Evolutionary conservation across 2,797 vertebrate genomes (phyloP), one percentile per base, ranked within the genome.

Genomic region (Acanthopagrus latus): DNA sequence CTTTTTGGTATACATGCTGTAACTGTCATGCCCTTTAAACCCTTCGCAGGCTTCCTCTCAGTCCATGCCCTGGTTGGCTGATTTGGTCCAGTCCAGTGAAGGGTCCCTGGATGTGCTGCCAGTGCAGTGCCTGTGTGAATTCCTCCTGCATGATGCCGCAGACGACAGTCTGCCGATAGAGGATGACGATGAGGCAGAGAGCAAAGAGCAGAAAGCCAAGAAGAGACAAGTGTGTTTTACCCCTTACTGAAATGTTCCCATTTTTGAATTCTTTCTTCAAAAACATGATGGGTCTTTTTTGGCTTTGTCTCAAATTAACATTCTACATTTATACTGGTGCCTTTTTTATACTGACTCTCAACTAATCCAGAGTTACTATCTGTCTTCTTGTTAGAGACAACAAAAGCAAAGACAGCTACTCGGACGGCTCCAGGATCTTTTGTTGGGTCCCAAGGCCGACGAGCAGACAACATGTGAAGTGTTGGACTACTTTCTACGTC

Each of bases 41-140:
- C 59, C 51, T 50, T 65, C 10, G n/a, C 88, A 99, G 98, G 97
- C 97, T 7, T 99, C 98, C 0, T 99, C 98, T 0, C 98, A 99
- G 92, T 99, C 98, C 60, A 99, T 99, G 98, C 98, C 98, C 0
- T 99, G 98, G 98, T 90, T 99, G 86, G 98, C 98, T 0, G 98
- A 99, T 81, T 90, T 99, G 83, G 98, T 99, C 60, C 98, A 99
- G 92, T 99, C 98, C 81, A 99, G 98, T 0, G 98, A 99, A 84
- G 98, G 98, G 0, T 99, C 98, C 47, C 90, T 99, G 93, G 98
- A 99, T 0, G 98, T 99, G 83, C 95, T 99, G 21, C 98, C 98
- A 0, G 98, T 99, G 80, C 98, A 99, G 90, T 99, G 98, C 83
- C 95, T 99, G 48, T 99, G 98, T 64, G 98, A 99, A 81, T 99